A percentile compares a stretch with the other conserved stretches of the same genome.
phyloP scores from a whole-genome alignment of 92 coral and sea anemone genomes.

The Virgularia gustaviana region DNA sequence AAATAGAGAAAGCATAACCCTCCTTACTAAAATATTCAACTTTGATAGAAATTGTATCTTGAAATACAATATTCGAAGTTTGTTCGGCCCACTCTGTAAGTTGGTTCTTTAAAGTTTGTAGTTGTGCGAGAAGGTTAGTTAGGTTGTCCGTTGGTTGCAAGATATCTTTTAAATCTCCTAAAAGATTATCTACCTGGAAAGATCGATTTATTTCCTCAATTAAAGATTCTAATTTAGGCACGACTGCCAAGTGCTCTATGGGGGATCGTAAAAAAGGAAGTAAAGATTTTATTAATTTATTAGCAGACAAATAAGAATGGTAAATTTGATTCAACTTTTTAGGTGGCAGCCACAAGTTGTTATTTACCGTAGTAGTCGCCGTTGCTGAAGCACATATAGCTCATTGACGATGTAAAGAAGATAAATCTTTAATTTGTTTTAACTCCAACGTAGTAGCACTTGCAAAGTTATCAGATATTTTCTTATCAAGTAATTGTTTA shows the following conservation, averaged over 20 bases:
- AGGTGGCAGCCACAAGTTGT: too few relatives aligned
- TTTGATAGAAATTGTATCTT: constrained; percentile 41
- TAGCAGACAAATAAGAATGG: constrained; percentile 39
- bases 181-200: constrained; percentile 43
- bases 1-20: constrained; percentile 42
- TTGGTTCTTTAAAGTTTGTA: constrained; percentile 39
- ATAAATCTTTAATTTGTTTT: constrained; percentile 42
- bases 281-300: constrained; percentile 25
- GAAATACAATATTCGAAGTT: constrained; percentile 43
- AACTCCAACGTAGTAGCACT: too few relatives aligned
- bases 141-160: constrained; percentile 41
- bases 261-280: constrained; percentile 15
- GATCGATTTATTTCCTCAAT: constrained; percentile 37
- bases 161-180: constrained; percentile 35
- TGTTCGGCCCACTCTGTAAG: constrained; percentile 47
- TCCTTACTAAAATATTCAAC: constrained; percentile 41
- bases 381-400: constrained; percentile 33
- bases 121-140: constrained; percentile 36
- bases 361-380: too few relatives aligned
- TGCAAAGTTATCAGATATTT: constrained; percentile 40
- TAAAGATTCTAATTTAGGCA: constrained; percentile 36
- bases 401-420: constrained; percentile 42
- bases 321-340: constrained; percentile 30
- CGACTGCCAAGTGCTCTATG: constrained; percentile 16
- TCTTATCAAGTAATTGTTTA: constrained; percentile 41